Evolutionary conservation across 2,888 invertebrate species (phyloP).

Genomic region (Diogma glabrata): DNA sequence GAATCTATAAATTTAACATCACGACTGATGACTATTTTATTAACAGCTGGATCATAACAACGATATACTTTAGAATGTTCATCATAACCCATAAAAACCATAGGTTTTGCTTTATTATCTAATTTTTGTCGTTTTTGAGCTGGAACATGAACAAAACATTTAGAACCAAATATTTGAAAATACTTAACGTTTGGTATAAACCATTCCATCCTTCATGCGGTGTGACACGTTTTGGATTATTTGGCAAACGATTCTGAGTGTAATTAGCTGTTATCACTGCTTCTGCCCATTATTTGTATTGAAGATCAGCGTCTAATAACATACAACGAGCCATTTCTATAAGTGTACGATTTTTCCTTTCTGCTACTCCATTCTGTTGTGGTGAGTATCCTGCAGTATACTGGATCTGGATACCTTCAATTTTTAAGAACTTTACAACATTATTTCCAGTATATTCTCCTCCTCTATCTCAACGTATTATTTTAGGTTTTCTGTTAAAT

Average conservation of each 20-base stretch:
- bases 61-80: neutral
- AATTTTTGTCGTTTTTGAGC: neutral
- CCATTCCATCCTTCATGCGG: too few relatives aligned
- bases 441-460: slow-evolving; percentile 22
- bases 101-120: neutral
- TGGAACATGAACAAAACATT: neutral
- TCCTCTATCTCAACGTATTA: slow-evolving; percentile 20
- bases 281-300: slow-evolving; percentile 19
- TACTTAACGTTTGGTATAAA: too few relatives aligned
- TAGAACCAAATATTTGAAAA: neutral
- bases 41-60: neutral
- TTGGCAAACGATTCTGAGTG: too few relatives aligned
- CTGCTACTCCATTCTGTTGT: slow-evolving; percentile 23
- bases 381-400: slow-evolving; percentile 20
- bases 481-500: slow-evolving; percentile 16
- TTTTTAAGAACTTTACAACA: slow-evolving; percentile 17
- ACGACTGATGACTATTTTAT: too few relatives aligned
- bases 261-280: too few relatives aligned
- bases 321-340: slow-evolving; percentile 22
- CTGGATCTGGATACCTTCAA: slow-evolving; percentile 21
- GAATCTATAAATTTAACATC: neutral
- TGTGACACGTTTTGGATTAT: neutral
- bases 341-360: slow-evolving; percentile 20
- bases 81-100: neutral
- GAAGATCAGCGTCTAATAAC: slow-evolving; percentile 21